These are phyloP conservation scores for Drosophila monieri DNA, from an alignment of 2,888 invertebrate species.

Conservation along the genomic window DNA sequence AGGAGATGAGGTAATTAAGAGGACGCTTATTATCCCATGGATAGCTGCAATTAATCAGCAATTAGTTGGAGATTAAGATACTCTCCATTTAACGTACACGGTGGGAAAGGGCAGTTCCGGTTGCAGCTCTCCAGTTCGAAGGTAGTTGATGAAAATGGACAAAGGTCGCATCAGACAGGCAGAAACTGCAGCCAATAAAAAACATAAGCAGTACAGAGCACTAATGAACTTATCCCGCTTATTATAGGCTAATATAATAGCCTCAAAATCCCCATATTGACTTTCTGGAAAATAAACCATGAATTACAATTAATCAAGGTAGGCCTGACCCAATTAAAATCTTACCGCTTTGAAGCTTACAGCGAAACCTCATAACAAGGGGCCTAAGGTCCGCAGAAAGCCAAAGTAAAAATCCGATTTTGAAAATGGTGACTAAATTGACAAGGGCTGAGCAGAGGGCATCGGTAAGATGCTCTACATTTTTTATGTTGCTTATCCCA, in stretches of 20 bases:
- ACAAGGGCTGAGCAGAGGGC: constrained; percentile 38
- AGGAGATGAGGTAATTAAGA: constrained; percentile 39
- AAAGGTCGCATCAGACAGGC: constrained; percentile 39
- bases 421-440: constrained; percentile 36
- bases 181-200: constrained; percentile 7
- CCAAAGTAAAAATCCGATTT: constrained; percentile 23
- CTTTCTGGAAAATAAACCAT: constrained; percentile 21
- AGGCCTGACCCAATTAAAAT: not conserved
- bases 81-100: constrained; percentile 30
- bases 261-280: not conserved
- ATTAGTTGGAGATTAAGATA: too few species aligned
- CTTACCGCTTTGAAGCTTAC: constrained; percentile 1
- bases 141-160: not conserved
- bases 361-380: constrained; percentile 19
- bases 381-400: constrained; percentile 6
- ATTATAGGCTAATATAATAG: constrained; percentile 24
- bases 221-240: constrained; percentile 36
- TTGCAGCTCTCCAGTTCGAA: not conserved
- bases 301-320: not conserved
- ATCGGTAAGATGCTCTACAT: constrained; percentile 40
- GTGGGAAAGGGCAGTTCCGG: constrained; percentile 38
- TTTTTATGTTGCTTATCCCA: constrained; percentile 32
- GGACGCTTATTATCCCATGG: constrained; percentile 39
- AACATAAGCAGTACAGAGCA: constrained; percentile 21
- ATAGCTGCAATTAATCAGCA: constrained; percentile 28